Evolutionary conservation across 2,797 vertebrate genomes (phyloP), one percentile per base, ranked within the genome.

Genomic region (Gallinago nigripennis): DNA sequence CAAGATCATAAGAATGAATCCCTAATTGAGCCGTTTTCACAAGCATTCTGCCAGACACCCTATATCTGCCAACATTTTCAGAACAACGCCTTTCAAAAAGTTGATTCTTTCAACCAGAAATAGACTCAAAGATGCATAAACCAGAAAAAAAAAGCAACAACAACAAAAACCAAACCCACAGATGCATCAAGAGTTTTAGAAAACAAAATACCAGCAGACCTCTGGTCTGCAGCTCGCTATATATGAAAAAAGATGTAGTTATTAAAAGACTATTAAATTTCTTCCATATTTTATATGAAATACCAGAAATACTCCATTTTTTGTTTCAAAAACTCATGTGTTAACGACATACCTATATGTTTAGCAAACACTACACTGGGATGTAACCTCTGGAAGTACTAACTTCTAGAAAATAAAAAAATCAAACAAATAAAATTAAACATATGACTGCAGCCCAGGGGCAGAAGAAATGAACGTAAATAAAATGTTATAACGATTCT

Each of bases 361-460:
- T 77, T 77, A 92, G 51, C 61, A 85, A 90, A 87, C 35, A 45
- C 66, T 77, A 66, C 56, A 39, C 13, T 50, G 45, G 46, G 79
- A 78, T 70, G 50, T n/a, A 89, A 91, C 72, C 65, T 91, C 79
- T 9, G 2, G 45, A 92, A 91, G 35, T 51, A 83, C 53, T 58
- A 75, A 88, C 57, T 82, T 85, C 33, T 45, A 75, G 73, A 60
- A 68, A 65, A 50, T 31, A 6, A 18, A 12, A 31, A 61, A 72
- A 72, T 31, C 51, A 77, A 64, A 70, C 57, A 83, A 88, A 86
- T 54, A 85, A 95, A 93, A 93, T 88, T 88, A 82, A 86, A 87
- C 25, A 53, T 39, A 58, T 37, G 64, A 92, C 70, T 87, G 64
- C 72, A 75, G 82, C 72, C 73, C 25, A 63, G 50, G 54, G 63